phyloP scores from a whole-genome alignment of 1,140 invertebrate genomes.

The Bombus superbus region DNA sequence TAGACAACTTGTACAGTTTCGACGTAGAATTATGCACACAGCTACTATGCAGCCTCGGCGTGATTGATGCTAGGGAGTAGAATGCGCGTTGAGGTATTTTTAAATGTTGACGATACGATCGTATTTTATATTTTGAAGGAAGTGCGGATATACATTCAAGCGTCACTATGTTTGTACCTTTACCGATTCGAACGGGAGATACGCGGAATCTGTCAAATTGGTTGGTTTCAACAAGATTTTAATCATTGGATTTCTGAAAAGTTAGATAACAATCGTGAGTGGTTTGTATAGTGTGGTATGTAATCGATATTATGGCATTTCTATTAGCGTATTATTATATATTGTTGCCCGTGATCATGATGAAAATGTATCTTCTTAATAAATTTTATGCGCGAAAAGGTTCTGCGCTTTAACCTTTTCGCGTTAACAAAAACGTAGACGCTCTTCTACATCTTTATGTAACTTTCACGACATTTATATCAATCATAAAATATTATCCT shows the following conservation, averaged over 20 bases:
- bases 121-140: not conserved
- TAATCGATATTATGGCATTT: too few species aligned
- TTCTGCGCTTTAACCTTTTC: not conserved
- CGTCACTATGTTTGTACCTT: not conserved
- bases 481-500: not conserved
- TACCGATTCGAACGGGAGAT: too few species aligned
- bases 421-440: not conserved
- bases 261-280: too few species aligned
- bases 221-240: too few species aligned
- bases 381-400: too few species aligned
- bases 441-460: not conserved
- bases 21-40: not conserved
- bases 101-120: not conserved
- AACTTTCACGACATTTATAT: not conserved
- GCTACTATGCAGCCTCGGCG: not conserved
- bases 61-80: not conserved
- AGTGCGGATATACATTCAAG: not conserved
- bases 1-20: not conserved
- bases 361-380: too few species aligned
- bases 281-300: too few species aligned
- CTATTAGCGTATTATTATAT: too few species aligned
- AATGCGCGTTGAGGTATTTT: not conserved
- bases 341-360: too few species aligned
- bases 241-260: too few species aligned
- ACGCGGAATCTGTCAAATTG: too few species aligned